A percentile compares a stretch with the other conserved stretches of the same genome.
Evolutionary conservation across 2,797 vertebrate species (phyloP).

Genomic region (Sciurus carolinensis): DNA sequence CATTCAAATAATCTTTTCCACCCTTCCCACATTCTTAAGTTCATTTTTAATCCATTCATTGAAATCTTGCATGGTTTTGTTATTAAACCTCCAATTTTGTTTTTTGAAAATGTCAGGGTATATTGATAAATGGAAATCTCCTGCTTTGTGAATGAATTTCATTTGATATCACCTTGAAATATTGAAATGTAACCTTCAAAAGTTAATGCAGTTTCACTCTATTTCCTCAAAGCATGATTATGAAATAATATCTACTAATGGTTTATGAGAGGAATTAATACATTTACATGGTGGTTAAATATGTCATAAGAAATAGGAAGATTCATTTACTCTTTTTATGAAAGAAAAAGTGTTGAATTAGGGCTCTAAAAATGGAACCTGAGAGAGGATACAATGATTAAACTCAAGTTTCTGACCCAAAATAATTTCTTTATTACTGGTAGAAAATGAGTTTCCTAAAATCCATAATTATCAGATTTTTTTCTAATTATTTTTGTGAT

Average conservation of each 20-base stretch:
- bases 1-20: constrained; percentile 65
- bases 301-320: not conserved
- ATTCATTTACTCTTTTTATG: constrained; percentile 21
- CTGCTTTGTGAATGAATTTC: constrained; percentile 44
- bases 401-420: constrained; percentile 56
- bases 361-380: constrained; percentile 10
- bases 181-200: constrained; percentile 52
- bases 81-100: constrained; percentile 58
- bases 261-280: not conserved
- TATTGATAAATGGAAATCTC: constrained; percentile 48
- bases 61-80: constrained; percentile 53
- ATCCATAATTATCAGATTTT: not conserved
- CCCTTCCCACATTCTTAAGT: not conserved
- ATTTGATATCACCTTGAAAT: constrained; percentile 52
- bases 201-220: constrained; percentile 40
- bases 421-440: constrained; percentile 65
- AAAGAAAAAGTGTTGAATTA: not conserved
- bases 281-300: not conserved
- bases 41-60: not conserved
- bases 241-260: not conserved
- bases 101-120: constrained; percentile 64
- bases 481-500: constrained; percentile 61
- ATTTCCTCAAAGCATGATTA: not conserved
- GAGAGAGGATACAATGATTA: constrained; percentile 37
- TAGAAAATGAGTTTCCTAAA: constrained; percentile 49